phyloP scores from a whole-genome alignment of 1,140 invertebrate species.

The Meloidogyne hapla region DNA sequence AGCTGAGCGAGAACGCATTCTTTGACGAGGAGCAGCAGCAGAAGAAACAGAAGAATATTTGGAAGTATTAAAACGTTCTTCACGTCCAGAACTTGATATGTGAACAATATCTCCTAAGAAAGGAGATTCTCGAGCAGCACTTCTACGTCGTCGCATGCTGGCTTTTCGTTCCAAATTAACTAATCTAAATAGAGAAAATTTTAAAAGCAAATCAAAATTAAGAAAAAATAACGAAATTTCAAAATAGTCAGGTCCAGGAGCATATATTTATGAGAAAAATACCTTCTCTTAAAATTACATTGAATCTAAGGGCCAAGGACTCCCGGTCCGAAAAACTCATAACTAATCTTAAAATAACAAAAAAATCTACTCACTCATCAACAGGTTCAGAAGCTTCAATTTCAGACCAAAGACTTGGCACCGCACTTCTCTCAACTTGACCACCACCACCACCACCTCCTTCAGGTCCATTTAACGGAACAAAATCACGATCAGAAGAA shows the following conservation, averaged over 20 bases:
- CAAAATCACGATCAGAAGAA: conserved; percentile 39
- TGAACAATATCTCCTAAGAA: conserved; percentile 23
- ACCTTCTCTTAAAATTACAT: too few relatives aligned
- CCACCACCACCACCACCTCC: neutral
- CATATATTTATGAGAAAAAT: too few relatives aligned
- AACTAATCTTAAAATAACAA: neutral
- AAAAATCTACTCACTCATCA: conserved; percentile 19
- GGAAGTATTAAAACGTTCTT: conserved; percentile 24
- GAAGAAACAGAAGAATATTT: conserved; percentile 25
- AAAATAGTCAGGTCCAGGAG: too few relatives aligned
- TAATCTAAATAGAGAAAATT: too few relatives aligned
- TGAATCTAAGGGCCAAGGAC: too few relatives aligned
- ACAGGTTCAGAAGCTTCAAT: conserved; percentile 25
- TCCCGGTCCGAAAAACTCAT: too few relatives aligned
- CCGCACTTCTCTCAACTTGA: neutral
- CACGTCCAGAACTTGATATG: conserved; percentile 12
- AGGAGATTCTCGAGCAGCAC: conserved; percentile 9
- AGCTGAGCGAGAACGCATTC: conserved; percentile 30
- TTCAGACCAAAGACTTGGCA: conserved; percentile 40
- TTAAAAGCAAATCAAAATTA: too few relatives aligned
- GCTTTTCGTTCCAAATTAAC: conserved; percentile 17
- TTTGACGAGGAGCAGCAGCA: conserved; percentile 18
- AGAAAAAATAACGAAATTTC: too few relatives aligned
- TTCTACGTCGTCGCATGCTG: conserved; percentile 15
- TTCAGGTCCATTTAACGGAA: conserved; percentile 19